Evolutionary conservation across 2,888 invertebrate species (phyloP).

Genomic region (Xestia c-nigrum): DNA sequence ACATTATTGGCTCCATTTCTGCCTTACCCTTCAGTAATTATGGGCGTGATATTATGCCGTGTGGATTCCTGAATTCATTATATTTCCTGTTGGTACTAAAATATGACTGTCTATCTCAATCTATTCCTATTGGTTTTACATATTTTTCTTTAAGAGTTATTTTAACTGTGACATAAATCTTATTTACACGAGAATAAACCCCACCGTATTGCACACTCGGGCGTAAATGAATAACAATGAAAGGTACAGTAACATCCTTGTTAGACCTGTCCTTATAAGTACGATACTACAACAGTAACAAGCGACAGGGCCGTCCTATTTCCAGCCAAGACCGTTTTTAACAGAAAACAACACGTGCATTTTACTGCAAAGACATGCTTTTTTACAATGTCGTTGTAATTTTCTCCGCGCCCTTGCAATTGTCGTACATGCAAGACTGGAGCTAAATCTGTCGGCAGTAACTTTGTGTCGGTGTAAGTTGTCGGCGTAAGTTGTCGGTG

Average conservation of each 20-base stretch:
- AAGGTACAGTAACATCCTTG: not conserved
- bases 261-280: not conserved
- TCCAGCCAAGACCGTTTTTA: constrained; percentile 7
- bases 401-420: constrained; percentile 29
- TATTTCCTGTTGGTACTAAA: no score
- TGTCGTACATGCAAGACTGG: constrained; percentile 38
- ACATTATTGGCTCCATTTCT: not conserved
- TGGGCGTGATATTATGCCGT: not conserved
- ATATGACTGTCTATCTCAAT: no score
- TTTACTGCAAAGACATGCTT: constrained; percentile 31
- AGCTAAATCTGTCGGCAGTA: constrained; percentile 42
- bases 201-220: not conserved
- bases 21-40: not conserved
- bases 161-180: not conserved
- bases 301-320: constrained; percentile 14
- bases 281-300: constrained; percentile 1
- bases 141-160: not conserved
- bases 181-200: not conserved
- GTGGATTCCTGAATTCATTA: no score
- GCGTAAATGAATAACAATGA: not conserved
- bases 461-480: constrained; percentile 42
- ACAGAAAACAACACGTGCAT: constrained; percentile 17
- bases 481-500: constrained; percentile 50
- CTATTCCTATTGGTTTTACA: no score
- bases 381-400: constrained; percentile 38